phyloP scores from a whole-genome alignment of 2,888 invertebrate genomes.

The Melieria omissa region DNA sequence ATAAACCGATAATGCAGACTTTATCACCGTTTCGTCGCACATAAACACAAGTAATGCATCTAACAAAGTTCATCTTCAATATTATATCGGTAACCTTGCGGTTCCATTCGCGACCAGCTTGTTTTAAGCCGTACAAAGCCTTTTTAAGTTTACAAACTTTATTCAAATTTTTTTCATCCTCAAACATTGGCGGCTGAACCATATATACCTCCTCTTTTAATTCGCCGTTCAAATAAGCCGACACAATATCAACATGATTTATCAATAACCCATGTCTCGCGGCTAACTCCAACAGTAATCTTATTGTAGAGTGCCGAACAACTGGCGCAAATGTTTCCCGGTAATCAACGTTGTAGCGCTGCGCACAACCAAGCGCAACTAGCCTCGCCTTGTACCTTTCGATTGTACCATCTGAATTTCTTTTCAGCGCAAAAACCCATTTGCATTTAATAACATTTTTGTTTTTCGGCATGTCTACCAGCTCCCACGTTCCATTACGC shows the following conservation, averaged over 20 bases:
- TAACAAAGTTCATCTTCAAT: constrained; percentile 20
- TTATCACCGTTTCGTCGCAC: constrained; percentile 6
- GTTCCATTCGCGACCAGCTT: constrained; percentile 37
- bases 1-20: constrained; percentile 18
- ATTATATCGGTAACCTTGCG: constrained; percentile 28
- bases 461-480: constrained; percentile 35
- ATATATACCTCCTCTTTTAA: constrained; percentile 41
- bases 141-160: constrained; percentile 41
- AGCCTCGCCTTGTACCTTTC: constrained; percentile 29
- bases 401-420: constrained; percentile 29
- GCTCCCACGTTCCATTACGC: constrained; percentile 36
- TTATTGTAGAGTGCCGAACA: constrained; percentile 24
- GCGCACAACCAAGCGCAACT: constrained; percentile 30
- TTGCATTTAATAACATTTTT: constrained; percentile 40
- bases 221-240: constrained; percentile 39
- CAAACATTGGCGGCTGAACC: constrained; percentile 36
- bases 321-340: constrained; percentile 30
- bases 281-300: constrained; percentile 28
- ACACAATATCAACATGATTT: constrained; percentile 40
- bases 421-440: constrained; percentile 39
- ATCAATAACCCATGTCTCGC: constrained; percentile 27
- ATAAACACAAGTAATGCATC: constrained; percentile 27
- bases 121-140: constrained; percentile 36
- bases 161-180: constrained; percentile 13
- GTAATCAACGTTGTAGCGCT: constrained; percentile 29